Conservation (phyloP, 2,113 vertebrate genomes). For the Psittacara wagleri region DNA sequence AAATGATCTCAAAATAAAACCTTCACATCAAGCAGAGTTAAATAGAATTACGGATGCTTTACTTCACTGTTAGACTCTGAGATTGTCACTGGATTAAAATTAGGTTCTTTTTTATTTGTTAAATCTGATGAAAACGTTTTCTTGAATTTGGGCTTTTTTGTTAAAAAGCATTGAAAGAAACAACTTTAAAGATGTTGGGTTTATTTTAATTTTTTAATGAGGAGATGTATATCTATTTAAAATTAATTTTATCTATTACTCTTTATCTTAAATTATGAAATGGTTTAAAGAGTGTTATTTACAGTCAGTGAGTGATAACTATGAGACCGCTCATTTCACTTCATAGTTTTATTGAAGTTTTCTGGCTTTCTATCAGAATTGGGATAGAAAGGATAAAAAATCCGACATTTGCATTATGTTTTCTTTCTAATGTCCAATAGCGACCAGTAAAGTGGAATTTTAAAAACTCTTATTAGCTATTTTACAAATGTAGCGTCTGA, state of each 20-base stretch:
- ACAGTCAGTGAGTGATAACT: background rate
- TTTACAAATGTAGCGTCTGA: background rate
- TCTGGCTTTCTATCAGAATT: background rate
- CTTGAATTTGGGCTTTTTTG: background rate
- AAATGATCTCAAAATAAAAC: conserved; percentile 70
- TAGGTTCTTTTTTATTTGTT: conserved; percentile 51
- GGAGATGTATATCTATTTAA: background rate
- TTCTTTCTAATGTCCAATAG: background rate
- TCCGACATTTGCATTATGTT: background rate
- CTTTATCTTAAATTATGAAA: background rate
- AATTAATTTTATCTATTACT: background rate
- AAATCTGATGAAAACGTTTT: conserved; percentile 42
- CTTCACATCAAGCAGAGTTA: conserved; percentile 59
- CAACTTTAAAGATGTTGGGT: background rate
- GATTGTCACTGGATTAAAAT: conserved; percentile 48
- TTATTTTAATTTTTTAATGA: background rate
- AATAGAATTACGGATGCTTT: conserved; percentile 57
- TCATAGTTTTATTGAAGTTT: background rate
- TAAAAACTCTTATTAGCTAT: background rate
- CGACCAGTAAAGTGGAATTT: background rate
- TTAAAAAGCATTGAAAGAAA: conserved; percentile 12
- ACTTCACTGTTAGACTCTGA: conserved; percentile 46
- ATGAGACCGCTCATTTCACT: background rate
- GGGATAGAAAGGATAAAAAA: background rate
- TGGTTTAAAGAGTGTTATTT: background rate